Conservation (phyloP, 2,888 invertebrate genomes). For the Calliphora vomitoria region DNA sequence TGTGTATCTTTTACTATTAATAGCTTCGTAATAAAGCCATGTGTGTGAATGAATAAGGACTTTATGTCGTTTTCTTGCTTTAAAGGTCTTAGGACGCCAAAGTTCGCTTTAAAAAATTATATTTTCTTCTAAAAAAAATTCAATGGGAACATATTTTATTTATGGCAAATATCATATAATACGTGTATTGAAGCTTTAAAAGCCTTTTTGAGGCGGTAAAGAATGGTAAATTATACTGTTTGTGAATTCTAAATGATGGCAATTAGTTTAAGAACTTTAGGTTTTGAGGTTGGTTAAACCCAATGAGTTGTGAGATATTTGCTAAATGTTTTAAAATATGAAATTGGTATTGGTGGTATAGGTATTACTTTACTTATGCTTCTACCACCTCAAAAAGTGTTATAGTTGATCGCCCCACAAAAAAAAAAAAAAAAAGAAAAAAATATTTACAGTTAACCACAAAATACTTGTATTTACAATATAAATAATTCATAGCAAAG, state of each 20-base stretch:
- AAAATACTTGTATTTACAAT: background rate
- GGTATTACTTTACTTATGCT: too few relatives aligned
- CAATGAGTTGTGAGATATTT: background rate
- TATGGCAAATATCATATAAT: constrained; percentile 10
- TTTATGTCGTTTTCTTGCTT: background rate
- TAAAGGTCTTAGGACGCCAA: constrained; percentile 14
- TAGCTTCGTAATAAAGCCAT: constrained; percentile 32
- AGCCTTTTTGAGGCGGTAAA: background rate
- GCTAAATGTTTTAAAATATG: too few relatives aligned
- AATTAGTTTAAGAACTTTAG: constrained; percentile 36
- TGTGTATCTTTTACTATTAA: constrained; percentile 26
- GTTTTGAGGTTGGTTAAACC: background rate
- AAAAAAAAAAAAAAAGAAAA: too few relatives aligned
- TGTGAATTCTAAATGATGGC: constrained; percentile 5
- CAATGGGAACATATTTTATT: constrained; percentile 39
- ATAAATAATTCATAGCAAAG: constrained; percentile 5
- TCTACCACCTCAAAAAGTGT: too few relatives aligned
- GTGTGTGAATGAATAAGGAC: background rate
- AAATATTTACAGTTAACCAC: background rate
- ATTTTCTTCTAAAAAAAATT: background rate
- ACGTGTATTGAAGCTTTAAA: constrained; percentile 33
- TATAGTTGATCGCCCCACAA: too few relatives aligned
- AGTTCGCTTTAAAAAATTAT: background rate
- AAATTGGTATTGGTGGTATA: too few relatives aligned
- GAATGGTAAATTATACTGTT: constrained; percentile 18